phyloP scores from a whole-genome alignment of 2,113 vertebrate genomes.

The Lethenteron reissneri region DNA sequence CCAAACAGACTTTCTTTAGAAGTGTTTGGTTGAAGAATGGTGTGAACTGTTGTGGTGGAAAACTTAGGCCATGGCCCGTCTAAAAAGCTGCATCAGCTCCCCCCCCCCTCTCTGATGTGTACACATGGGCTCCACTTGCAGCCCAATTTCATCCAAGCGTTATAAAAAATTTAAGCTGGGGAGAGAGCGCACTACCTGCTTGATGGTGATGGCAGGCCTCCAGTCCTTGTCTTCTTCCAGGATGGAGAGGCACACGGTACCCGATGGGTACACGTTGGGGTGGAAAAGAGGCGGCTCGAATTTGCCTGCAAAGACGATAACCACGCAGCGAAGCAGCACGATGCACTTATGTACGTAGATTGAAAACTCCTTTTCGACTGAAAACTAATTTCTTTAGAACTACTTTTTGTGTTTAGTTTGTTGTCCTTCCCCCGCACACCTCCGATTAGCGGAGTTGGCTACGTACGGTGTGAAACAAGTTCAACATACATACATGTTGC shows the following conservation, averaged over 20 bases:
- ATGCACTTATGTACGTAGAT: neutral
- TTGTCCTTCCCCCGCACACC: neutral
- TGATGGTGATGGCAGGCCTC: conserved; percentile 12
- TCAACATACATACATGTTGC: neutral
- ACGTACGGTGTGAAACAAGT: neutral
- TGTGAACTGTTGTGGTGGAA: too few species aligned
- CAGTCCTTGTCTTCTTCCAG: conserved; percentile 12
- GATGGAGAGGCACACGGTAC: conserved; percentile 11
- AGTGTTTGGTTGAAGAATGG: too few species aligned
- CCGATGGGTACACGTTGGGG: conserved; percentile 31
- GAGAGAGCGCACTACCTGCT: conserved; percentile 3
- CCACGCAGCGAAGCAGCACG: neutral
- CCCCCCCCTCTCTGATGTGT: too few species aligned
- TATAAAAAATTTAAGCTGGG: too few species aligned
- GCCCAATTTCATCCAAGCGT: too few species aligned
- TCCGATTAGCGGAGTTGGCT: neutral
- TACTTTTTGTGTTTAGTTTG: neutral
- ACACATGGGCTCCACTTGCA: too few species aligned
- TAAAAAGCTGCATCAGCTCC: too few species aligned
- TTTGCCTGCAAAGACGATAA: conserved; percentile 8
- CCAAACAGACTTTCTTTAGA: too few species aligned
- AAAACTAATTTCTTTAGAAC: neutral
- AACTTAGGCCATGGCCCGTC: too few species aligned
- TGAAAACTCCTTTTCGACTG: neutral
- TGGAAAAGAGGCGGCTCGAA: conserved; percentile 55